Evolutionary conservation across 2,888 invertebrate genomes (phyloP), one percentile per base, ranked within the genome.

Genomic region (Gastracanthus pulcherrimus): DNA sequence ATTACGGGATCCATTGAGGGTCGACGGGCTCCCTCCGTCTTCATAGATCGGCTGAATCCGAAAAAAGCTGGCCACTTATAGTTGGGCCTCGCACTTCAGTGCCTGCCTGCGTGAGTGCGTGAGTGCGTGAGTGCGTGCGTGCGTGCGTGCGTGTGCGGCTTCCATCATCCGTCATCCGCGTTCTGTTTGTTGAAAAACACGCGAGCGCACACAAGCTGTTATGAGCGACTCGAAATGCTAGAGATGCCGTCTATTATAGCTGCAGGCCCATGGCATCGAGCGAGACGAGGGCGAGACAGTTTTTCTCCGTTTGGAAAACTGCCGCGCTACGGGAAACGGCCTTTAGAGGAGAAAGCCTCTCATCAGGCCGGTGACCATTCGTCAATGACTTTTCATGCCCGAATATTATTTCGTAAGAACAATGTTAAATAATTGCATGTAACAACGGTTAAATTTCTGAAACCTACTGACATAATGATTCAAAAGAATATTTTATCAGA

Each of bases 1-100:
- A 89, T 89, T 88, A 89, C 82, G 83, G 85, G 86, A 84, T 78
- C 51, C 70, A 31, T 62, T 34, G 58, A 11, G 55, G 62, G 74
- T 41, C 80, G 77, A 81, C 77, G 77, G 45, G 77, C 41, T 7
- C 29, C 13, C 16, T 23, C 55, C 55, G 13, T 19, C 51, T 55
- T 36, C 38, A 34, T 34, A 48, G 31, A 19, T 23, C 19, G 41
- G 19, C 58, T 11, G 51, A 48, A 38, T 51, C 23, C 16, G 51
- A 75, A 36, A 45, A 51, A 51, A 51, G n/a, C n/a, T n/a, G 51
- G 41, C 48, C 75, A 66, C 75, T 75, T 75, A 64, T 64, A 64
- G 7, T 75, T 3, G 13, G 36, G 36, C 9, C 41, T 13, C n/a
- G 23, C 23, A 3, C 23, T 38, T 26, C 6, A 62, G n/a, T 45